phyloP scores from a whole-genome alignment of 2,888 invertebrate genomes.

The Beris chalybata region DNA sequence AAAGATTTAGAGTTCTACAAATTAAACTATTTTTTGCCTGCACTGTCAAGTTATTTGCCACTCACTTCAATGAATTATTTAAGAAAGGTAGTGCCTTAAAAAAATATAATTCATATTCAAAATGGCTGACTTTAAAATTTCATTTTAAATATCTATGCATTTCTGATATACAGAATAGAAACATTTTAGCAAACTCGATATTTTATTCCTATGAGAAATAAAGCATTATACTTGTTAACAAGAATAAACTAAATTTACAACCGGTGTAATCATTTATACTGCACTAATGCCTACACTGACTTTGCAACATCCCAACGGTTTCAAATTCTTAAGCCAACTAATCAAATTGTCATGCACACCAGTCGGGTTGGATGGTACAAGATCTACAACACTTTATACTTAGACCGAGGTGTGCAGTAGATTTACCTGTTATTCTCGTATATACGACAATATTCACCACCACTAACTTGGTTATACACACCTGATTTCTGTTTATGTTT shows the following conservation, averaged over 20 bases:
- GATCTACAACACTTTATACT: neutral
- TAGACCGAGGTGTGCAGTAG: neutral
- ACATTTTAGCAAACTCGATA: too few species aligned
- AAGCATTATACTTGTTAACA: too few species aligned
- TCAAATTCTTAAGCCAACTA: slow-evolving; percentile 43
- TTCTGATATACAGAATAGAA: too few species aligned
- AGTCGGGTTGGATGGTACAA: neutral
- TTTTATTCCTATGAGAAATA: too few species aligned
- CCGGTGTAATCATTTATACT: too few species aligned
- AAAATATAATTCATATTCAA: slow-evolving; percentile 22
- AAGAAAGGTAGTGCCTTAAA: neutral
- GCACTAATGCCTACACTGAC: neutral
- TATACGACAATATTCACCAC: slow-evolving; percentile 8
- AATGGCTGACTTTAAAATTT: slow-evolving; percentile 22
- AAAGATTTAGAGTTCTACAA: too few species aligned
- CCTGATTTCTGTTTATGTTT: slow-evolving; percentile 33
- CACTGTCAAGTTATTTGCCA: too few species aligned
- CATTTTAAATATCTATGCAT: neutral
- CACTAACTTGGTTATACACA: slow-evolving; percentile 10
- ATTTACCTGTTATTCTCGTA: slow-evolving; percentile 15
- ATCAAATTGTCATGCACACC: slow-evolving; percentile 35
- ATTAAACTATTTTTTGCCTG: too few species aligned
- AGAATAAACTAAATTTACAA: too few species aligned
- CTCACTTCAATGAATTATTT: too few species aligned
- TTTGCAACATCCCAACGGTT: slow-evolving; percentile 38